Conservation (phyloP, 2,113 vertebrate species). For the Microcebus ravelobensis region DNA sequence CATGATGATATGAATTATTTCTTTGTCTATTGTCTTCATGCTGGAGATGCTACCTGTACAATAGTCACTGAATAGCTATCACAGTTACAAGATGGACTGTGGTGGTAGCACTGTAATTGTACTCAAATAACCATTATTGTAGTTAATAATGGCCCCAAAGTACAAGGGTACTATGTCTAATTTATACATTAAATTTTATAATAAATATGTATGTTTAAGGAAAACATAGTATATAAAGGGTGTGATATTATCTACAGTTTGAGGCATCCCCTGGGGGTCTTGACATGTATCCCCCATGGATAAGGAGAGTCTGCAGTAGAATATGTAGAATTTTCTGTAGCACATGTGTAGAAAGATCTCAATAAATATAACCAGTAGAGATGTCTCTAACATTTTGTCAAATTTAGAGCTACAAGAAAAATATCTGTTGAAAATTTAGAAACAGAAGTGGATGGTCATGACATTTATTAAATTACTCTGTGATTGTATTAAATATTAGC, state of each 20-base stretch:
- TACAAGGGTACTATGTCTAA: too few species aligned
- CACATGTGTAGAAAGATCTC: background rate
- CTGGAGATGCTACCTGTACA: background rate
- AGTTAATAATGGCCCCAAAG: too few species aligned
- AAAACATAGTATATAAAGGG: too few species aligned
- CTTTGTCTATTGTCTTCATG: background rate
- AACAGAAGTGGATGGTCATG: background rate
- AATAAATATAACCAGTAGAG: background rate
- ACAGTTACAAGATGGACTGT: too few species aligned
- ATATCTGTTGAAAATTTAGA: background rate
- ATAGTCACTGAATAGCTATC: background rate
- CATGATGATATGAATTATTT: background rate
- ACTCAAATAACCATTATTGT: too few species aligned
- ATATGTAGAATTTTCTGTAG: background rate
- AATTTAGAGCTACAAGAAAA: background rate
- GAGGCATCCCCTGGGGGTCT: too few species aligned
- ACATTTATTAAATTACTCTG: background rate
- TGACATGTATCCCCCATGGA: too few species aligned
- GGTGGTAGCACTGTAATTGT: too few species aligned
- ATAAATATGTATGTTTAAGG: too few species aligned
- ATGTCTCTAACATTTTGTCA: background rate
- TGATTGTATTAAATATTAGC: background rate
- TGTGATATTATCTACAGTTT: too few species aligned
- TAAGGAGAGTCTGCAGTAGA: background rate
- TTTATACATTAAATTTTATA: too few species aligned